Evolutionary conservation across 1,140 invertebrate species (phyloP).

Genomic region (Bombus impatiens): DNA sequence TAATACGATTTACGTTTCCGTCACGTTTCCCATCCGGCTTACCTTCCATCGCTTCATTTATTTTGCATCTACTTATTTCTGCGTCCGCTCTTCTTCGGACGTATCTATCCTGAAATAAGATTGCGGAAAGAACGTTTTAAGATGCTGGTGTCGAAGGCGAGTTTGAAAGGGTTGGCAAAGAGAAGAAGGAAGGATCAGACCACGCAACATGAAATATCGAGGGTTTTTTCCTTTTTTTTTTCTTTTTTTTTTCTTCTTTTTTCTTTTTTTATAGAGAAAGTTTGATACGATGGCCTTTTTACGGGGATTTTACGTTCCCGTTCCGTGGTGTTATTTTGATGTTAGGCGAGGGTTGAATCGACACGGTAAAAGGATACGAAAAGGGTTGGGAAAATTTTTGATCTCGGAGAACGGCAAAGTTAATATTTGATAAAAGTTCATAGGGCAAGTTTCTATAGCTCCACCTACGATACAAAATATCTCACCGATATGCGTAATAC

Average conservation of each 20-base stretch:
- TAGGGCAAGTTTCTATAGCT: too few species aligned
- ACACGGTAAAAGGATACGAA: background rate
- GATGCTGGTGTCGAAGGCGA: background rate
- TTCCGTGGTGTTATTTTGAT: background rate
- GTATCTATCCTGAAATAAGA: background rate
- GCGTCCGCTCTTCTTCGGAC: background rate
- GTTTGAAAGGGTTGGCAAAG: background rate
- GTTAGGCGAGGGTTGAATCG: background rate
- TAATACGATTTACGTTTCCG: conserved; percentile 37
- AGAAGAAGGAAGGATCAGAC: background rate
- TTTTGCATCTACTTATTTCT: background rate
- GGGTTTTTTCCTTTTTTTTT: too few species aligned
- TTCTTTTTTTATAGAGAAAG: too few species aligned
- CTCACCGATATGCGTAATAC: background rate
- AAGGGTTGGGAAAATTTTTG: background rate
- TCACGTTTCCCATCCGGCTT: background rate
- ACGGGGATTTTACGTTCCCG: background rate
- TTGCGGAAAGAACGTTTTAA: background rate
- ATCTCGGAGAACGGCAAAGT: background rate
- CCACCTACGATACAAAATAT: background rate
- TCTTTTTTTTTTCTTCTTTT: too few species aligned
- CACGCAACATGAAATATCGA: background rate
- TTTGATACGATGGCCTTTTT: background rate
- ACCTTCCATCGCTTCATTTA: background rate
- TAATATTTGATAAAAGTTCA: background rate